Evolutionary conservation across 2,888 invertebrate species (phyloP).

Genomic region (Scaptomyza parva): DNA sequence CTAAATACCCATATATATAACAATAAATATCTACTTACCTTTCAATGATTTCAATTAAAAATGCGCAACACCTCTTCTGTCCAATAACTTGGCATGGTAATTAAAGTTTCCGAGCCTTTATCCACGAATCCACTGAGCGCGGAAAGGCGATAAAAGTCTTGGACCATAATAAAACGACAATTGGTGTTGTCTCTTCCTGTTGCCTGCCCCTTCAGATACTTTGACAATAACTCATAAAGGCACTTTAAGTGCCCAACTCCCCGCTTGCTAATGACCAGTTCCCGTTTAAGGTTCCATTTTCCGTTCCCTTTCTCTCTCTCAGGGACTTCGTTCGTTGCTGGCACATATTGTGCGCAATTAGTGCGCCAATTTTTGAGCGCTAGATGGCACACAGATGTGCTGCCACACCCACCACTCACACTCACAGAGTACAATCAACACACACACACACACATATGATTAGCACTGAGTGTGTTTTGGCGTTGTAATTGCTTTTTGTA

Average conservation of each 20-base stretch:
- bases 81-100: constrained; percentile 65
- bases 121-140: constrained; percentile 2
- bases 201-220: constrained; percentile 54
- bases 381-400: constrained; percentile 74
- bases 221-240: constrained; percentile 77
- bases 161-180: constrained; percentile 54
- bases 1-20: neutral
- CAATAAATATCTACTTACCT: neutral
- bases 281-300: constrained; percentile 14
- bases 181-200: constrained; percentile 20
- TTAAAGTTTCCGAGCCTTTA: constrained; percentile 45
- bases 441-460: constrained; percentile 50
- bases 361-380: constrained; percentile 75
- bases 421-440: too few species aligned
- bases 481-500: constrained; percentile 78
- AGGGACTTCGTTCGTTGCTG: constrained; percentile 9
- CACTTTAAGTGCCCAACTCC: constrained; percentile 66
- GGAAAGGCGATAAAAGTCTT: constrained; percentile 59
- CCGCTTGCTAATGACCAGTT: constrained; percentile 65
- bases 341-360: constrained; percentile 77
- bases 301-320: neutral
- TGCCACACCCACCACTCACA: constrained; percentile 34
- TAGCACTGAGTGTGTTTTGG: constrained; percentile 73
- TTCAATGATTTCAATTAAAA: too few species aligned
- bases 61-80: constrained; percentile 60